Evolutionary conservation across 1,140 invertebrate species (phyloP), one percentile per base, ranked within the genome.

Genomic region (Arctopsyche grandis): DNA sequence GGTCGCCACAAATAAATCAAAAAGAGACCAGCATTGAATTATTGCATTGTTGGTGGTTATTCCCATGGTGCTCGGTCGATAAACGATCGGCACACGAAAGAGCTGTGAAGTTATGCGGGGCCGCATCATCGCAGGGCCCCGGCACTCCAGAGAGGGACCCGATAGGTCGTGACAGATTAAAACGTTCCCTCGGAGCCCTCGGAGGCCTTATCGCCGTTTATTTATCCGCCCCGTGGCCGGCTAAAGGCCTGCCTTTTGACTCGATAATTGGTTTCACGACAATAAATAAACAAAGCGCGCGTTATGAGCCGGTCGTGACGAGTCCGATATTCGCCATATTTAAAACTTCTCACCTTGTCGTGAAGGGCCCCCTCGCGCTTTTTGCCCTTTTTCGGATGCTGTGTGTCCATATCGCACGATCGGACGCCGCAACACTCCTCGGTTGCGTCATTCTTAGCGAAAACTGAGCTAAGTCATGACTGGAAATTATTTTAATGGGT

Each of bases 241-340:
- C 21, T 66, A 19, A 16, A 44, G 69, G 43, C 14, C 16, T 71
- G 38, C n/a, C 43, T 46, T 16, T 22, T n/a, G 69, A 46, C 69
- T 71, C 43, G 69, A 46, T 71, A 71, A 71, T 71, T 71, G 69
- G 69, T 71, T 71, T 52, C 69, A 71, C 69, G 69, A 71, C 69
- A 71, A 71, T 71, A 71, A 71, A 71, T 71, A 71, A 71, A 71
- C 43, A 46, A 66, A 22, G 63, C 63, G 9, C 21, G 9, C 58
- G 58, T 60, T 60, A 19, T 60, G 58, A 60, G 58, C 58, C 63
- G 21, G 21, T 66, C 63, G 63, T 66, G 63, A 66, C 63, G 22
- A 22, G 10, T 38, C 29, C 19, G 24, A 66, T 66, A 26, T 66
- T 66, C 63, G 63, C 48, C 48, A 66, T 66, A 66, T 66, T 66